Evolutionary conservation across 2,888 invertebrate genomes (phyloP), one percentile per base, ranked within the genome.

Genomic region (Aphidius colemani): DNA sequence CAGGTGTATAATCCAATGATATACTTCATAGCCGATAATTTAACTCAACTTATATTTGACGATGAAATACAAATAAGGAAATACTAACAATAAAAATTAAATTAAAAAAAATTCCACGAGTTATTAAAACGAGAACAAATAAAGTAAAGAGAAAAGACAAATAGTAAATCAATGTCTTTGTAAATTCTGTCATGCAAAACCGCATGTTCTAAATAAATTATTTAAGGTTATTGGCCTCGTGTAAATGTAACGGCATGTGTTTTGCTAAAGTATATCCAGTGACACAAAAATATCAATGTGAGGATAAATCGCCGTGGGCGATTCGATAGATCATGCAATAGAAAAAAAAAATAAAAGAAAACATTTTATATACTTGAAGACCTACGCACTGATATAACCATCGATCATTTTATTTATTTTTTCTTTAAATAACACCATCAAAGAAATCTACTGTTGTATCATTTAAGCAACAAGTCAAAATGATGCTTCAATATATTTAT

Each of bases 191-290:
- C 58, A 44, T 53, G 51, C 57, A 53, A 58, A 63, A 58, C 46
- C n/a, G 6, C 5, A 51, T 63, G 51, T 58, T 63, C 58, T 41
- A 8, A 46, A 45, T 30, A n/a, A n/a, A 53, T 40, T 60, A 44
- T 39, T 53, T 45, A 76, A 75, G 79, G 79, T 79, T 79, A 79
- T 78, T 79, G 80, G 74, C 80, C 80, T 78, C 78, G 68, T 72
- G 72, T 79, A 78, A 80, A 79, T 78, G 78, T 78, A 80, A 79
- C 78, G 77, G 78, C 30, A 30, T 13, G 55, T 50, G 44, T 43
- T 55, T 13, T 43, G 8, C 7, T 43, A n/a, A 43, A 59, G 55
- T 44, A 64, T 64, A n/a, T n/a, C n/a, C 59, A 59, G 60, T 59
- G 64, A 60, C 60, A 60, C 59, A 43, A 13, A 59, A 60, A 55